A percentile compares a stretch with the other conserved stretches of the same genome.
Conservation (phyloP, 2,888 invertebrate species). For the Meloe dianella region DNA sequence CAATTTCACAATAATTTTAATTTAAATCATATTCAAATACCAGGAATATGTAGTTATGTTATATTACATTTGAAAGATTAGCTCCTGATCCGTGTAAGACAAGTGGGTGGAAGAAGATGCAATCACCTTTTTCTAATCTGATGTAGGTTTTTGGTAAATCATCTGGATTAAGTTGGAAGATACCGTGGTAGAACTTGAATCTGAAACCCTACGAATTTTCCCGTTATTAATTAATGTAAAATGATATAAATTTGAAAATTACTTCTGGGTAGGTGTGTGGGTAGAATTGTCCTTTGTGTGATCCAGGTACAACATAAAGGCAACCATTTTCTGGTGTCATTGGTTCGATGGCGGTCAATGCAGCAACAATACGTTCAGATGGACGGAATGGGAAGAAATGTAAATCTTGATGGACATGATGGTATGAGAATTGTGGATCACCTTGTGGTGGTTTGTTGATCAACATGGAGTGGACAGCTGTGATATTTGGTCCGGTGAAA, state of each 20-base stretch:
- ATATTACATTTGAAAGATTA: slow-evolving; percentile 60
- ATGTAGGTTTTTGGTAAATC: slow-evolving; percentile 65
- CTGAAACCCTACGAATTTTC: slow-evolving; percentile 58
- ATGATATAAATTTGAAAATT: too few relatives aligned
- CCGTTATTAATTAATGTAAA: too few relatives aligned
- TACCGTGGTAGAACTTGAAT: slow-evolving; percentile 76
- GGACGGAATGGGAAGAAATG: slow-evolving; percentile 90
- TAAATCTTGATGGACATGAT: slow-evolving; percentile 79
- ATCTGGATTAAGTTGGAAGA: slow-evolving; percentile 55
- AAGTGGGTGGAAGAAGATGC: slow-evolving; percentile 85
- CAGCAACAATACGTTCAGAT: slow-evolving; percentile 75
- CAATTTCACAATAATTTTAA: slow-evolving; percentile 23
- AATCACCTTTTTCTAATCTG: slow-evolving; percentile 85
- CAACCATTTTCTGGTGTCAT: slow-evolving; percentile 80
- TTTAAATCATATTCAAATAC: not conserved
- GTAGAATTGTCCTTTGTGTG: slow-evolving; percentile 69
- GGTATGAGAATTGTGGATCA: slow-evolving; percentile 66
- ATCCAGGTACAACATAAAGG: slow-evolving; percentile 78
- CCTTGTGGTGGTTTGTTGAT: slow-evolving; percentile 89
- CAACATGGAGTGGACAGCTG: slow-evolving; percentile 84
- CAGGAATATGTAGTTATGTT: too few relatives aligned
- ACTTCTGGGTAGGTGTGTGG: slow-evolving; percentile 76
- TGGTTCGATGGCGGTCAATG: slow-evolving; percentile 88
- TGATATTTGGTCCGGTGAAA: slow-evolving; percentile 76
- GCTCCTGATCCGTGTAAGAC: slow-evolving; percentile 86